Evolutionary conservation across 2,888 invertebrate genomes (phyloP).

Genomic region (Nomada goodeniana): DNA sequence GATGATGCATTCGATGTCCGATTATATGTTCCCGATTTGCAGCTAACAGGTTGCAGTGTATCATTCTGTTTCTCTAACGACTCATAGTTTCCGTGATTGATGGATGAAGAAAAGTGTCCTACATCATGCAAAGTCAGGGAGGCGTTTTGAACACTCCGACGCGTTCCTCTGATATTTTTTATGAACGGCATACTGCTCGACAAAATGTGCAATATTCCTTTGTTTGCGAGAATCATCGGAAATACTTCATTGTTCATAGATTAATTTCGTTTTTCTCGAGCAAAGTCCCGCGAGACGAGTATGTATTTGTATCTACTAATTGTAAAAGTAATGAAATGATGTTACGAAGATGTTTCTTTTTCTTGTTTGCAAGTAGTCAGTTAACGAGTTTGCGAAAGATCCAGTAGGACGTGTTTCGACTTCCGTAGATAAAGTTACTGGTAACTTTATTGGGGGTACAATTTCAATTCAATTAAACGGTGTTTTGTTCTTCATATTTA

Average conservation of each 20-base stretch:
- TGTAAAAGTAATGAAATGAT: too few species aligned
- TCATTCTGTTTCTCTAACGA: conserved; percentile 21
- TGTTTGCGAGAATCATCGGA: background rate
- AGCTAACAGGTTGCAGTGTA: conserved; percentile 56
- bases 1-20: conserved; percentile 57
- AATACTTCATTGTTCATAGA: background rate
- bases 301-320: background rate
- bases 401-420: background rate
- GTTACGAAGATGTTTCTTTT: background rate
- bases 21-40: conserved; percentile 57
- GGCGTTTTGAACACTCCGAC: conserved; percentile 26
- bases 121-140: conserved; percentile 15
- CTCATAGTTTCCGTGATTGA: conserved; percentile 17
- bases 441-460: too few species aligned
- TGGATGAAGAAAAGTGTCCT: conserved; percentile 17
- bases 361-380: background rate
- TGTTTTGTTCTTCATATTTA: background rate
- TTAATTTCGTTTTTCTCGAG: background rate
- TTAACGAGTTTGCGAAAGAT: too few species aligned
- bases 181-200: conserved; percentile 10
- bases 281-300: background rate
- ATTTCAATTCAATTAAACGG: too few species aligned
- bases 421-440: background rate
- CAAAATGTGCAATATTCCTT: conserved; percentile 3
- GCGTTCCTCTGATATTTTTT: conserved; percentile 14